phyloP scores from a whole-genome alignment of 2,888 invertebrate species.

The Meiosimyza platycephala region DNA sequence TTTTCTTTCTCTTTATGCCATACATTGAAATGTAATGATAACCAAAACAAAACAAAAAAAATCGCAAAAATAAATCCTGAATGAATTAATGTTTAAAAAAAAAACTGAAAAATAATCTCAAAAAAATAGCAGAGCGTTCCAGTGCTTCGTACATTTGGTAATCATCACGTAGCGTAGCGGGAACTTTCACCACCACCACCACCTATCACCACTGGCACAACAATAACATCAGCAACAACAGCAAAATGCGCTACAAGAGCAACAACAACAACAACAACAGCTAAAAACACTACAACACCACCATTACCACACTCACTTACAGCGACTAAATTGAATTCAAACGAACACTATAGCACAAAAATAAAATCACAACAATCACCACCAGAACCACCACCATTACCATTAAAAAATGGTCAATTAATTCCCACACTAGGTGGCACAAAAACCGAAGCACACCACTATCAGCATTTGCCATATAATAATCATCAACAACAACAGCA shows the following conservation, averaged over 20 bases:
- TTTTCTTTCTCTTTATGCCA: constrained; percentile 38
- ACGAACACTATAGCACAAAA: constrained; percentile 41
- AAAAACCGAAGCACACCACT: constrained; percentile 51
- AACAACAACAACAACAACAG: constrained; percentile 51
- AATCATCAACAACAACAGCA: constrained; percentile 38
- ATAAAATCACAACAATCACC: constrained; percentile 23
- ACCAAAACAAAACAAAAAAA: not conserved
- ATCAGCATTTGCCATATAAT: constrained; percentile 51
- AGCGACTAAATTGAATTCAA: constrained; percentile 25
- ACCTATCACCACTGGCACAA: constrained; percentile 42
- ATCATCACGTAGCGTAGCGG: constrained; percentile 68
- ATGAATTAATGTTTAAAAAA: not conserved
- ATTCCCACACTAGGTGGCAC: constrained; percentile 27
- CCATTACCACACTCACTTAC: constrained; percentile 58
- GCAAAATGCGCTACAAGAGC: constrained; percentile 41
- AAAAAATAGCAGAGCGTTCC: constrained; percentile 63
- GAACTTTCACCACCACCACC: constrained; percentile 61
- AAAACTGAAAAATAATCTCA: constrained; percentile 19
- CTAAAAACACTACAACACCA: constrained; percentile 59
- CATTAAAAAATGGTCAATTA: constrained; percentile 32
- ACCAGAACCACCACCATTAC: constrained; percentile 5
- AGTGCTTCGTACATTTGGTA: constrained; percentile 68
- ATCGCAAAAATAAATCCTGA: constrained; percentile 14
- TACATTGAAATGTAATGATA: constrained; percentile 32
- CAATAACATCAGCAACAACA: constrained; percentile 50